Percentiles rank a stretch among this genome's conserved stretches.
These are phyloP conservation scores for Aphelenchoides besseyi DNA, from an alignment of 1,140 invertebrate genomes.

Conservation along the genomic window DNA sequence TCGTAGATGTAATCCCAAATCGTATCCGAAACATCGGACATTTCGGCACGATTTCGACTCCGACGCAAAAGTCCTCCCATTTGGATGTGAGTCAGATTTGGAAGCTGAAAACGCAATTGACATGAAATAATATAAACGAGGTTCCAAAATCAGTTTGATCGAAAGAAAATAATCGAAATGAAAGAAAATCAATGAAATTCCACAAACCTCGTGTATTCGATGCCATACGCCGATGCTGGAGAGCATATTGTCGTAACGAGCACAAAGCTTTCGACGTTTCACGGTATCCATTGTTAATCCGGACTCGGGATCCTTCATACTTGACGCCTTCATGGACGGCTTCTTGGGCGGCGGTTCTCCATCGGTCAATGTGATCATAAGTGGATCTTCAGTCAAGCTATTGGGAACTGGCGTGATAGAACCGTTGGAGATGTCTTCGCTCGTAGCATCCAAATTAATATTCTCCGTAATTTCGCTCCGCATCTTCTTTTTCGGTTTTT, in stretches of 20 bases:
- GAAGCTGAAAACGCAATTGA: not conserved
- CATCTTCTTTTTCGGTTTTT: no score
- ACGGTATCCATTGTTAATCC: constrained; percentile 13
- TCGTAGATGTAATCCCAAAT: not conserved
- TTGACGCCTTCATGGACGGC: not conserved
- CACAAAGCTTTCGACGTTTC: not conserved
- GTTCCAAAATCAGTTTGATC: no score
- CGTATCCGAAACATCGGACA: not conserved
- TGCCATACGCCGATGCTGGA: not conserved
- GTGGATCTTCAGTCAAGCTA: not conserved
- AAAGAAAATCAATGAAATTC: not conserved
- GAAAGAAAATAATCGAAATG: not conserved
- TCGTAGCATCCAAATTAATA: no score
- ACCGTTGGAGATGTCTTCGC: no score
- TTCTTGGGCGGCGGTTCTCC: not conserved
- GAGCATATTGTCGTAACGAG: not conserved
- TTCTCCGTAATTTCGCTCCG: no score
- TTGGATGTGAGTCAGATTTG: not conserved
- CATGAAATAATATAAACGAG: not conserved
- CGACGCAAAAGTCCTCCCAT: not conserved
- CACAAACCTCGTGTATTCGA: not conserved
- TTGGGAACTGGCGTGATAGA: no score
- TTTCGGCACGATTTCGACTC: not conserved
- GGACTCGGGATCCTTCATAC: not conserved
- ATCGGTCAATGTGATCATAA: not conserved